Conservation (phyloP, 2,888 invertebrate genomes). For the Drosophila imparisetae region DNA sequence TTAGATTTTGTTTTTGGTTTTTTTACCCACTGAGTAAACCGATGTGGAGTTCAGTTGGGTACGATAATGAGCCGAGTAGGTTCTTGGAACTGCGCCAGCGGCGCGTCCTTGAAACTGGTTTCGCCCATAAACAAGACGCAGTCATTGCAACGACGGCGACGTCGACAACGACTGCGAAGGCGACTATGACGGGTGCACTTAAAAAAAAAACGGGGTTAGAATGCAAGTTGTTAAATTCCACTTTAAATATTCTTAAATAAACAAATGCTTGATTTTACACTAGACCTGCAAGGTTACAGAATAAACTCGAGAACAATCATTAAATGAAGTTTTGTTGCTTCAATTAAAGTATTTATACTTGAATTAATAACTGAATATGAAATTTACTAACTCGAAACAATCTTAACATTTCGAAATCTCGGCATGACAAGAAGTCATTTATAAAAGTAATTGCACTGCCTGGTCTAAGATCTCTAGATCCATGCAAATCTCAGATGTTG, state of each 20-base stretch:
- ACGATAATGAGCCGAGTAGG: conserved; percentile 62
- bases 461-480: not conserved
- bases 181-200: conserved; percentile 5
- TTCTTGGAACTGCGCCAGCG: conserved; percentile 74
- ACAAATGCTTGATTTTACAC: not conserved
- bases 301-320: not conserved
- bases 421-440: not conserved
- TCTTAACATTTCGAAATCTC: not conserved
- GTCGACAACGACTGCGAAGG: conserved; percentile 6
- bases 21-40: not conserved
- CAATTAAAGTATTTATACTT: not conserved
- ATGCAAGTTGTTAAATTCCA: not conserved
- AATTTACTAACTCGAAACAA: not conserved
- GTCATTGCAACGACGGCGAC: conserved; percentile 35
- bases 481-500: conserved; percentile 27
- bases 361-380: not conserved
- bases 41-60: conserved; percentile 11
- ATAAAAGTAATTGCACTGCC: not conserved
- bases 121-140: conserved; percentile 61
- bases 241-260: not conserved
- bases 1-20: conserved; percentile 3
- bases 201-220: not conserved
- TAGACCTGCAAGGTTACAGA: not conserved
- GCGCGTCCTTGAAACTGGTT: conserved; percentile 78
- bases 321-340: no score